Evolutionary conservation across 2,888 invertebrate species (phyloP), one percentile per base, ranked within the genome.

Genomic region (Drosophila helvetica): DNA sequence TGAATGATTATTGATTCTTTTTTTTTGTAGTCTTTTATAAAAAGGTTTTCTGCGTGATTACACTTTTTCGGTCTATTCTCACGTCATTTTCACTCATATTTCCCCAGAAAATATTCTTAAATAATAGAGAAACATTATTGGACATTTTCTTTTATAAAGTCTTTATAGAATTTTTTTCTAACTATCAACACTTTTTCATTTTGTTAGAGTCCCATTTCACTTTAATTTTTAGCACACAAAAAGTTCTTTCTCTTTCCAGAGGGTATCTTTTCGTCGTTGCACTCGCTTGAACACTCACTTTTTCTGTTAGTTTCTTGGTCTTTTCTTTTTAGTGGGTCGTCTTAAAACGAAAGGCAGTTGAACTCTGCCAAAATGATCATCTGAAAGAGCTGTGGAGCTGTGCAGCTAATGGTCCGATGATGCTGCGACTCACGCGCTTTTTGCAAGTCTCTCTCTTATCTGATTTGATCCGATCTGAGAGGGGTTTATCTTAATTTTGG

Each of bases 251-350:
- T n/a, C 12, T 19, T 12, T 7, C n/a, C 30, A 17, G 2, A 30
- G 25, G 25, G 51, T 30, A 27, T 17, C n/a, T n/a, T 7, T 3
- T 17, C 18, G 27, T 27, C 17, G n/a, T 18, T n/a, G 15, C 12
- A 33, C n/a, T 33, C 12, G 2, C 18, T 22, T 9, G 1, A 19
- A 19, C 30, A 82, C 88, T 70, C 70, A 70, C 73, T 82, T 67
- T 60, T 77, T 66, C 78, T 66, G 71, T 79, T 74, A 69, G 74
- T 65, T 61, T 67, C 56, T 53, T 56, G 80, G 76, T 76, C 69
- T 75, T 70, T 68, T 73, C 56, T 60, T 50, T 67, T 82, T 86
- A 86, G 86, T 83, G 72, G 86, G 86, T 86, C 88, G 84, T 62
- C 77, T 69, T 82, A 62, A 77, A 68, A 61, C 52, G 52, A 74